Evolutionary conservation across 30 jellyfish, hydroid and myxozoan species (phyloP).

Genomic region (Aurelia aurita complex sp. Pacific): DNA sequence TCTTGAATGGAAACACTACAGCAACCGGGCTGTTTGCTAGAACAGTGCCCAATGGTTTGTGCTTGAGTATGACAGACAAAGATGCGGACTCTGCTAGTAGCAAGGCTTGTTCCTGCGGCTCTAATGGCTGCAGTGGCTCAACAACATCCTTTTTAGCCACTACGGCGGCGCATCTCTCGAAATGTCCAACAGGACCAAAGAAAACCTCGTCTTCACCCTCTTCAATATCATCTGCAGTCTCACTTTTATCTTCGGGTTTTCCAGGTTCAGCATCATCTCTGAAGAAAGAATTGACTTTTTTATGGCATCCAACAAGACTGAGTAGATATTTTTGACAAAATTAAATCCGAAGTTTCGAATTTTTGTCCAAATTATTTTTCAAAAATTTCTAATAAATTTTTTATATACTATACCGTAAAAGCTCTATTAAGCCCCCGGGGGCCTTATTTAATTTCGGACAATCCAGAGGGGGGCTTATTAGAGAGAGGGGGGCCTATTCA

Average conservation of each 20-base stretch:
- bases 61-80: constrained; percentile 23
- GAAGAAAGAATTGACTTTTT: neutral
- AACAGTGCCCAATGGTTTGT: constrained; percentile 7
- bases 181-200: constrained; percentile 92
- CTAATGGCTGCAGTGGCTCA: constrained; percentile 51
- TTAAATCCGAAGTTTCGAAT: neutral
- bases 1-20: constrained; percentile 80
- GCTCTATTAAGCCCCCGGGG: too few species aligned
- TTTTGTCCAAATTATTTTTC: neutral
- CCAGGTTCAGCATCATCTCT: constrained; percentile 6
- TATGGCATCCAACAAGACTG: neutral
- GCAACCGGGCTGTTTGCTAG: constrained; percentile 79
- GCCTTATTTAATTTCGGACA: too few species aligned
- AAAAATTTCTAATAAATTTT: too few species aligned
- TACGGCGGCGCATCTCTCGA: constrained; percentile 84
- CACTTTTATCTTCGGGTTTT: neutral
- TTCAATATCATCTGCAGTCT: constrained; percentile 21
- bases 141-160: constrained; percentile 71
- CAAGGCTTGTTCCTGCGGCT: constrained; percentile 43
- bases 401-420: too few species aligned
- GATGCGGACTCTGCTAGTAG: constrained; percentile 49
- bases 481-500: too few species aligned
- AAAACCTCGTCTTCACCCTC: constrained; percentile 94
- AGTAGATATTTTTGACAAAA: neutral
- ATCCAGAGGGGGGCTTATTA: too few species aligned